Base-by-base conservation (phyloP, 2,888 invertebrate species). In the Perdita meconis region DNA sequence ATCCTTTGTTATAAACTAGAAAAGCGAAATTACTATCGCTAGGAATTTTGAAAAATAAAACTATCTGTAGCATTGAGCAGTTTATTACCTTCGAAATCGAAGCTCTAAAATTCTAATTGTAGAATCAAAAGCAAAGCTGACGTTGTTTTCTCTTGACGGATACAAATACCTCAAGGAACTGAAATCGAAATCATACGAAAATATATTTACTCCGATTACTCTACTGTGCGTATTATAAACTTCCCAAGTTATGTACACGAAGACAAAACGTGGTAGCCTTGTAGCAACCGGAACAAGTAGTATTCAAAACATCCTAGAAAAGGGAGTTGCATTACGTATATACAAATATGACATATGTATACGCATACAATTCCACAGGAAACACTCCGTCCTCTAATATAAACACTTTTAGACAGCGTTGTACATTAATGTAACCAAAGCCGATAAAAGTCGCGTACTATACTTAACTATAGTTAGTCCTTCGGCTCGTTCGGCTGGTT, bases 281-380 rank as follows among this genome's bases (percentile, higher is more conserved):
- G 44, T 60, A 67, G 65, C 68, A 80, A 85, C 80, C 59, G 68
- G 78, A 74, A 64, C 53, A 24, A 16, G 40, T 67, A 50, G 36
- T 38, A 56, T 78, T 82, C 38, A 82, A 81, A 85, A 81, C 44
- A 56, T 78, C 66, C 71, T 85, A 85, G 83, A 83, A 85, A 85
- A 85, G 67, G 81, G 80, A 81, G 71, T 81, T 78, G 70, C 65
- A 61, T 57, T 69, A 78, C 69, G 67, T 77, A 47, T 78, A 69
- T 74, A 75, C 70, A 81, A 69, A 82, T 78, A 82, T 73, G 63
- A 56, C 79, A 34, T 30, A 47, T 70, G 50, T 75, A 66, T 76
- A 56, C 73, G 53, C 73, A 80, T 76, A 84, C 38, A 57, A 71
- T 82, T 69, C n/a, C 75, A 70, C 67, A n/a, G 67, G 68, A 80